A percentile compares a stretch with the other conserved stretches of the same genome.
Conservation (phyloP, 2,797 vertebrate genomes). For the Cetoscarus ocellatus region DNA sequence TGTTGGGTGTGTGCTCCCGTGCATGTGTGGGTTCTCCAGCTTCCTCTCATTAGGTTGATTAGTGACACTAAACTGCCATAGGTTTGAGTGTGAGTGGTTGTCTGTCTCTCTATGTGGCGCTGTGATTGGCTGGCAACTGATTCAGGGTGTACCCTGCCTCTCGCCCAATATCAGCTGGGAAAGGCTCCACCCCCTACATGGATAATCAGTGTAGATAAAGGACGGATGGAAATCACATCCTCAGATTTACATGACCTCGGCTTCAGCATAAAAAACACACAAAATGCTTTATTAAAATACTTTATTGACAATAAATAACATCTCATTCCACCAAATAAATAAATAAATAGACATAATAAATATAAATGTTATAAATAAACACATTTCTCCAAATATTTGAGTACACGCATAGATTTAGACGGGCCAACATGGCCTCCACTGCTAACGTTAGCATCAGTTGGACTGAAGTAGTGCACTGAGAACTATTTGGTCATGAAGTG, state of each 20-base stretch:
- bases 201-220: too few relatives aligned
- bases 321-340: constrained; percentile 63
- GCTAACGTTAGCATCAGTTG: constrained; percentile 19
- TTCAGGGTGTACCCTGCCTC: too few relatives aligned
- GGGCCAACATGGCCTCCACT: constrained; percentile 39
- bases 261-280: constrained; percentile 13
- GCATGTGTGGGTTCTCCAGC: too few relatives aligned
- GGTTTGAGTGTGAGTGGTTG: too few relatives aligned
- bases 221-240: neutral
- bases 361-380: constrained; percentile 65
- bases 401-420: constrained; percentile 49
- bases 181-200: too few relatives aligned
- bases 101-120: too few relatives aligned
- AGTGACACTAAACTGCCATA: too few relatives aligned
- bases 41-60: too few relatives aligned
- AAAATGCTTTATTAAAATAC: constrained; percentile 51
- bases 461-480: constrained; percentile 5
- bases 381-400: constrained; percentile 32
- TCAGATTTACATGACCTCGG: constrained; percentile 19
- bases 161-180: too few relatives aligned
- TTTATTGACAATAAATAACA: constrained; percentile 73
- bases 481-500: constrained; percentile 24
- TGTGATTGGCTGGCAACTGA: too few relatives aligned
- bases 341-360: constrained; percentile 61
- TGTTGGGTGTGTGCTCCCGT: too few relatives aligned